A percentile compares a stretch with the other conserved stretches of the same genome.
Conservation (phyloP, 1,140 invertebrate genomes). For the Thrips palmi region DNA sequence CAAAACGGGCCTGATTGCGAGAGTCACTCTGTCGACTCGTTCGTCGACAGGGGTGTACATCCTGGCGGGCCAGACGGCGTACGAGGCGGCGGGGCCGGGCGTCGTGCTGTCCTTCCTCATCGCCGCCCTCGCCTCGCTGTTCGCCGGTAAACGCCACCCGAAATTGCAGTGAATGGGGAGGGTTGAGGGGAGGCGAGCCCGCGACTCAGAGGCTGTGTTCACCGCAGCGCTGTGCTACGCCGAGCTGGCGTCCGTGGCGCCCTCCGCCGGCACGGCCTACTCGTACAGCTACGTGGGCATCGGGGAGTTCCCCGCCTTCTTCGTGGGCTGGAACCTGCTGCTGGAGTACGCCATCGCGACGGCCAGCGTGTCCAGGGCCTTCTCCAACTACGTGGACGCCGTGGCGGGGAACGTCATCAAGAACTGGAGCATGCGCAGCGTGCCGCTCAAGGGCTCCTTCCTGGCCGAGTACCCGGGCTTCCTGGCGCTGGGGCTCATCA, state of each 20-base stretch:
- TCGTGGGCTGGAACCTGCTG: slow-evolving; percentile 77
- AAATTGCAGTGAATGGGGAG: too few species aligned
- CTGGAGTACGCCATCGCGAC: slow-evolving; percentile 78
- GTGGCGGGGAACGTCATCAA: slow-evolving; percentile 55
- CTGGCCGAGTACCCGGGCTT: slow-evolving; percentile 48
- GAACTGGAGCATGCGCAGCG: slow-evolving; percentile 31
- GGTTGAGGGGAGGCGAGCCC: too few species aligned
- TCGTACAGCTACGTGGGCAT: slow-evolving; percentile 77
- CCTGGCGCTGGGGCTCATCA: slow-evolving; percentile 35
- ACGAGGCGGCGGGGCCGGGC: slow-evolving; percentile 64
- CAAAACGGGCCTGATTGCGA: too few species aligned
- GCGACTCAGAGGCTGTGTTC: too few species aligned
- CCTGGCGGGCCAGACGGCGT: slow-evolving; percentile 72
- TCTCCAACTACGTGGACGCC: slow-evolving; percentile 76
- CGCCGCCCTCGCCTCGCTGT: slow-evolving; percentile 70
- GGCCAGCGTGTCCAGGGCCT: slow-evolving; percentile 76
- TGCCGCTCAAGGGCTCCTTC: slow-evolving; percentile 33
- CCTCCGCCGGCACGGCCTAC: slow-evolving; percentile 71
- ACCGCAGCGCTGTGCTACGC: slow-evolving; percentile 72
- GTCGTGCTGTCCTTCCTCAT: slow-evolving; percentile 79
- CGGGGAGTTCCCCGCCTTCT: slow-evolving; percentile 61
- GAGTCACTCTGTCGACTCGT: too few species aligned
- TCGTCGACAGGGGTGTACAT: slow-evolving; percentile 88
- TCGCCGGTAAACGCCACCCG: slow-evolving; percentile 70
- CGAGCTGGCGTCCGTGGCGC: slow-evolving; percentile 73